Evolutionary conservation across 2,113 vertebrate genomes (phyloP).

Genomic region (Xyrauchen texanus): DNA sequence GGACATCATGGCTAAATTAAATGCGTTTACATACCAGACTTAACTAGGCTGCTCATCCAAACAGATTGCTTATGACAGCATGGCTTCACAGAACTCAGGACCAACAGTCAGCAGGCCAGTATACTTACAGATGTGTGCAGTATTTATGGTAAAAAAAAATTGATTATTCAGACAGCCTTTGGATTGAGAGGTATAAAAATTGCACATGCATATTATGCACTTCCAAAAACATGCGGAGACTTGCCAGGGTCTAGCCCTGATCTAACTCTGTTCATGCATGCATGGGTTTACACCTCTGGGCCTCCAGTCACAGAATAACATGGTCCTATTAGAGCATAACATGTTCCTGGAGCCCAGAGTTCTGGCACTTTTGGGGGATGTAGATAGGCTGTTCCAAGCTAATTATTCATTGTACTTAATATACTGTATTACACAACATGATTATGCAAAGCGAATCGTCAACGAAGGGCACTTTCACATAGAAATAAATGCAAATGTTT

Average conservation of each 20-base stretch:
- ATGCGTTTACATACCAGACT: conserved; percentile 31
- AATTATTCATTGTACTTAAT: conserved; percentile 20
- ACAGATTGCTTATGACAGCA: conserved; percentile 18
- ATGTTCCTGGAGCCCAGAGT: background rate
- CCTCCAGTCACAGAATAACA: background rate
- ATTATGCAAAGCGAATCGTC: background rate
- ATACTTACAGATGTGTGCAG: background rate
- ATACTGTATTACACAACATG: conserved; percentile 35
- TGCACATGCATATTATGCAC: background rate
- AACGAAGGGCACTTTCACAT: background rate
- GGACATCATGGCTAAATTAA: conserved; percentile 36
- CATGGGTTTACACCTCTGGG: conserved; percentile 20
- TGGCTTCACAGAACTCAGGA: no score
- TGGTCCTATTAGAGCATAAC: background rate
- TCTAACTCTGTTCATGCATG: conserved; percentile 16
- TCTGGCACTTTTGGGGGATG: background rate
- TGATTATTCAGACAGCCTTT: background rate
- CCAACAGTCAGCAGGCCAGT: background rate
- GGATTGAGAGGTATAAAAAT: background rate
- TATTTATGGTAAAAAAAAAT: background rate
- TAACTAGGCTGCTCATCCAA: conserved; percentile 20
- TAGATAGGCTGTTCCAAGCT: conserved; percentile 1
- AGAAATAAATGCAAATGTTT: background rate
- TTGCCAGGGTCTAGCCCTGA: conserved; percentile 14
- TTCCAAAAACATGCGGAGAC: conserved; percentile 6